These are phyloP conservation scores for Seira musarum DNA, from an alignment of 2,888 invertebrate genomes.

Conservation along the genomic window DNA sequence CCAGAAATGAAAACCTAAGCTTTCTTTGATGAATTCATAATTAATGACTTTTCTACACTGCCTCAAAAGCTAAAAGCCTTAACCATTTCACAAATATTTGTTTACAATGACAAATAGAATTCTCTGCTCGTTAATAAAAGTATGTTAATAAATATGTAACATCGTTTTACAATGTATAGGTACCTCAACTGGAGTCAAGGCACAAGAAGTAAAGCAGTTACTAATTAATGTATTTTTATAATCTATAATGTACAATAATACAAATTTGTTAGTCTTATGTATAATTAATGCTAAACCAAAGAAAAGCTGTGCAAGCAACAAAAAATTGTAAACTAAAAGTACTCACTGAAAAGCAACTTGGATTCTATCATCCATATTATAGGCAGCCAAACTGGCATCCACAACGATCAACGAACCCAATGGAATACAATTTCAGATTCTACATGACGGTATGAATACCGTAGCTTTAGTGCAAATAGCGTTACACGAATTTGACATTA, in stretches of 20 bases:
- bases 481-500: too few species aligned
- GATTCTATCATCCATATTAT: constrained; percentile 61
- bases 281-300: neutral
- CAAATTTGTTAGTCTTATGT: neutral
- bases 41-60: too few species aligned
- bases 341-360: constrained; percentile 69
- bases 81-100: too few species aligned
- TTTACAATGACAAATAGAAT: too few species aligned
- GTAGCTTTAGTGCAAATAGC: neutral
- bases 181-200: too few species aligned
- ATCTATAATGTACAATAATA: neutral
- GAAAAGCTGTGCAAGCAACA: constrained; percentile 1
- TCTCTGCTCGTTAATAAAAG: too few species aligned
- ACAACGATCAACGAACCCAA: constrained; percentile 25
- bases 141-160: too few species aligned
- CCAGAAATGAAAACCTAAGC: too few species aligned
- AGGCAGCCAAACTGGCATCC: constrained; percentile 33
- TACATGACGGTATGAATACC: constrained; percentile 24
- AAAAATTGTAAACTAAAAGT: constrained; percentile 53
- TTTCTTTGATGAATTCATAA: too few species aligned
- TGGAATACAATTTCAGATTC: constrained; percentile 31
- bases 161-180: too few species aligned
- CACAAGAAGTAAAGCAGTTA: too few species aligned
- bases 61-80: too few species aligned
- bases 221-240: constrained; percentile 3